phyloP scores from a whole-genome alignment of 2,888 invertebrate species.

The Athalia rosae region DNA sequence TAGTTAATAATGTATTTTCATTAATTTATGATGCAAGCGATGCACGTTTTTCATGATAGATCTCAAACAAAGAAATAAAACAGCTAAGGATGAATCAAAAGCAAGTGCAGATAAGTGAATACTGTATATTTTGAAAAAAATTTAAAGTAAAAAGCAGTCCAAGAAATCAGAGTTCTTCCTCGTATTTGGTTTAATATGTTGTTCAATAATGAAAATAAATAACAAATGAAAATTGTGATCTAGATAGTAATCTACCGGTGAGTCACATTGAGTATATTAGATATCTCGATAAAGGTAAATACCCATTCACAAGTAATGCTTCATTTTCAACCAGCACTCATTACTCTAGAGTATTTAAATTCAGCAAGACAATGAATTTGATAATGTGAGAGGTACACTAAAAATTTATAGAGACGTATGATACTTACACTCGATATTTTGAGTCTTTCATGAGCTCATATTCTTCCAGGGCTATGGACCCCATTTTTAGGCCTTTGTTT shows the following conservation, averaged over 20 bases:
- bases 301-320: too few relatives aligned
- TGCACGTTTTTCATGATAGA: too few relatives aligned
- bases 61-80: neutral
- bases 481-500: conserved; percentile 66
- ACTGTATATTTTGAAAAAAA: neutral
- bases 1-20: neutral
- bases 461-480: conserved; percentile 82
- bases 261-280: conserved; percentile 3
- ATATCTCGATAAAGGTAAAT: too few relatives aligned
- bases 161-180: too few relatives aligned
- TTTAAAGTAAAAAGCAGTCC: too few relatives aligned
- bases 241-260: neutral
- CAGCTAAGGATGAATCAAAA: neutral
- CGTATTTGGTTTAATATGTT: too few relatives aligned
- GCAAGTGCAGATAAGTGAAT: neutral
- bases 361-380: neutral
- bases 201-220: too few relatives aligned
- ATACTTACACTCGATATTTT: conserved; percentile 83
- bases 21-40: neutral
- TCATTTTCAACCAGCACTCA: too few relatives aligned
- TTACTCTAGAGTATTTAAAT: neutral
- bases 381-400: conserved; percentile 17
- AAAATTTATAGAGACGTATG: conserved; percentile 27
- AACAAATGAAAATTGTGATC: too few relatives aligned
- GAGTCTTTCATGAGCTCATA: conserved; percentile 88